A percentile compares a stretch with the other conserved stretches of the same genome.
These are phyloP conservation scores for Ornithoptera alexandrae DNA, from an alignment of 2,888 invertebrate species.

Conservation along the genomic window DNA sequence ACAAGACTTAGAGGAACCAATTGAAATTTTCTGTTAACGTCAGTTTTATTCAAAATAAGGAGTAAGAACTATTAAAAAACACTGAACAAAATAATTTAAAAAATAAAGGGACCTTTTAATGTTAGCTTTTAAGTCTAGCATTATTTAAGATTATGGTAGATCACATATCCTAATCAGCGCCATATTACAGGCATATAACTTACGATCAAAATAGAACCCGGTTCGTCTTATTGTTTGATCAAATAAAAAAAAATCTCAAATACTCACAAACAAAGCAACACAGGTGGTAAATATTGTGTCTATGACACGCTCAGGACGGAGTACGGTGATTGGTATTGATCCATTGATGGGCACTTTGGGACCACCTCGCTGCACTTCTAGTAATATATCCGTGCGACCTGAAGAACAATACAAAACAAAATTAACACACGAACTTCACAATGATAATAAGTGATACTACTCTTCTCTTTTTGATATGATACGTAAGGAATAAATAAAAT, in stretches of 20 bases:
- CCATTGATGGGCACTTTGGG: conserved; percentile 41
- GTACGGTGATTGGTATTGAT: conserved; percentile 75
- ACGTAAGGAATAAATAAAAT: too few species aligned
- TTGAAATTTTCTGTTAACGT: not conserved
- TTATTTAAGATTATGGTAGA: too few species aligned
- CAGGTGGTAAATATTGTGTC: conserved; percentile 87
- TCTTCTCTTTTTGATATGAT: too few species aligned
- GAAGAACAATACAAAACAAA: conserved; percentile 19
- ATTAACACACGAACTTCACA: not conserved
- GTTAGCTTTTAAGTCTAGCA: too few species aligned
- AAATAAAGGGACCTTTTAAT: too few species aligned
- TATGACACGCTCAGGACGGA: conserved; percentile 82
- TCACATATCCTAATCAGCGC: too few species aligned
- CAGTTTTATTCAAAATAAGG: too few species aligned
- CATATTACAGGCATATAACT: too few species aligned
- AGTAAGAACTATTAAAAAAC: too few species aligned
- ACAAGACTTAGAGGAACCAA: not conserved
- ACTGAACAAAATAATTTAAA: too few species aligned
- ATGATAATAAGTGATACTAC: not conserved
- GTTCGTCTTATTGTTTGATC: too few species aligned
- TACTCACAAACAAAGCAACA: conserved; percentile 84
- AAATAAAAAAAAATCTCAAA: not conserved
- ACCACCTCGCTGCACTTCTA: conserved; percentile 41
- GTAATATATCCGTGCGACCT: conserved; percentile 54
- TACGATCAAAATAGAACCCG: not conserved